Conservation (phyloP, 2,797 vertebrate species). For the Sebastes umbrosus region DNA sequence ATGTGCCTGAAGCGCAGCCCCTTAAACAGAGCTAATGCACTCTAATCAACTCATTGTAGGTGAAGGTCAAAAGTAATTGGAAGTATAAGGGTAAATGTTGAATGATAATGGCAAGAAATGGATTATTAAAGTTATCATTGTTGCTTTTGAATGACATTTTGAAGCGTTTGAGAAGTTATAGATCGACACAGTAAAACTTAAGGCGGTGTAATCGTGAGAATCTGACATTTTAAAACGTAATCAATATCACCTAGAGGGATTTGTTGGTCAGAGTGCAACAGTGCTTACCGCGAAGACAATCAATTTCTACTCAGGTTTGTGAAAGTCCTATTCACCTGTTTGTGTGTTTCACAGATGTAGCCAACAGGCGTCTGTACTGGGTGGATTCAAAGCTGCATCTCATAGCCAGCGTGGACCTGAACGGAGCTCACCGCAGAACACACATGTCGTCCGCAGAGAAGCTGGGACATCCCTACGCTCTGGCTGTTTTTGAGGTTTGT, state of each 20-base stretch:
- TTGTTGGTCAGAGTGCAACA: slow-evolving; percentile 45
- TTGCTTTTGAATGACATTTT: slow-evolving; percentile 21
- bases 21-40: neutral
- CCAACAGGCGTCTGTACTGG: slow-evolving; percentile 96
- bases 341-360: slow-evolving; percentile 84
- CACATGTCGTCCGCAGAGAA: slow-evolving; percentile 89
- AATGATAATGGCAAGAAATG: neutral
- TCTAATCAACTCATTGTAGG: neutral
- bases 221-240: slow-evolving; percentile 65
- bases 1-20: neutral
- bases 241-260: slow-evolving; percentile 65
- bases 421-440: slow-evolving; percentile 90
- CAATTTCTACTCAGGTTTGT: slow-evolving; percentile 46
- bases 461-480: slow-evolving; percentile 93
- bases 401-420: slow-evolving; percentile 94
- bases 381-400: slow-evolving; percentile 97
- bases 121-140: slow-evolving; percentile 11
- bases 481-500: slow-evolving; percentile 96
- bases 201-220: slow-evolving; percentile 30
- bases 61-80: slow-evolving; percentile 19
- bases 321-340: slow-evolving; percentile 24
- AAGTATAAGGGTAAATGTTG: slow-evolving; percentile 1
- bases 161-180: slow-evolving; percentile 33
- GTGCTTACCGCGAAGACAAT: slow-evolving; percentile 52
- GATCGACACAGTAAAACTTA: slow-evolving; percentile 23